These are phyloP conservation scores for Mustela nigripes DNA, from an alignment of 2,113 vertebrate genomes.

Conservation along the genomic window DNA sequence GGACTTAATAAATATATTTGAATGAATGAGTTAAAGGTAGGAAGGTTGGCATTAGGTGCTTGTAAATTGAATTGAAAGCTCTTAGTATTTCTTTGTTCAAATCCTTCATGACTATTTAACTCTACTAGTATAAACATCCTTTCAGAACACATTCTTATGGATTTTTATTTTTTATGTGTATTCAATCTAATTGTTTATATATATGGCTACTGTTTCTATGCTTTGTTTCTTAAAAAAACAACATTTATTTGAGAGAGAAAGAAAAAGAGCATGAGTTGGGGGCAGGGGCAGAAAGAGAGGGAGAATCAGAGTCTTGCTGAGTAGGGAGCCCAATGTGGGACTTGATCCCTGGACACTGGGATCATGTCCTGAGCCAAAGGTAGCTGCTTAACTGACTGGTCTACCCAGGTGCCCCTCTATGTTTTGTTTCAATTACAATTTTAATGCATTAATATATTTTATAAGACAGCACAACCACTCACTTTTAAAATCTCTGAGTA, in stretches of 20 bases:
- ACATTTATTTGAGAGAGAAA: neutral
- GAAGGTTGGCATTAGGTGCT: neutral
- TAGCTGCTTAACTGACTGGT: neutral
- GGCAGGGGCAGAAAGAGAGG: neutral
- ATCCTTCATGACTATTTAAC: neutral
- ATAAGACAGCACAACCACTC: neutral
- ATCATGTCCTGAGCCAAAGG: neutral
- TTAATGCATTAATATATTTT: constrained; percentile 8
- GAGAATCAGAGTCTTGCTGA: neutral
- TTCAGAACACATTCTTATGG: neutral
- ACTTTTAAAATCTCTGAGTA: constrained; percentile 11
- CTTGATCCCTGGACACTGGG: neutral
- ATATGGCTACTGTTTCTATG: neutral
- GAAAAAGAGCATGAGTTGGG: neutral
- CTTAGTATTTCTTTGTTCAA: constrained; percentile 10
- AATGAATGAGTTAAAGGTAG: neutral
- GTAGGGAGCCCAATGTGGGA: neutral
- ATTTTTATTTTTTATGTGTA: constrained; percentile 11
- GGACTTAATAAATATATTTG: neutral
- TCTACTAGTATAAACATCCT: neutral
- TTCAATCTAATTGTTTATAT: neutral
- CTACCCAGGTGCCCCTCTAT: neutral
- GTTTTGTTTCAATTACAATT: constrained; percentile 41
- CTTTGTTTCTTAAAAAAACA: neutral
- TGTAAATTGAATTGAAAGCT: constrained; percentile 42